These are phyloP conservation scores for Brachynemurus nebulosus DNA, from an alignment of 2,888 invertebrate genomes.

Conservation along the genomic window DNA sequence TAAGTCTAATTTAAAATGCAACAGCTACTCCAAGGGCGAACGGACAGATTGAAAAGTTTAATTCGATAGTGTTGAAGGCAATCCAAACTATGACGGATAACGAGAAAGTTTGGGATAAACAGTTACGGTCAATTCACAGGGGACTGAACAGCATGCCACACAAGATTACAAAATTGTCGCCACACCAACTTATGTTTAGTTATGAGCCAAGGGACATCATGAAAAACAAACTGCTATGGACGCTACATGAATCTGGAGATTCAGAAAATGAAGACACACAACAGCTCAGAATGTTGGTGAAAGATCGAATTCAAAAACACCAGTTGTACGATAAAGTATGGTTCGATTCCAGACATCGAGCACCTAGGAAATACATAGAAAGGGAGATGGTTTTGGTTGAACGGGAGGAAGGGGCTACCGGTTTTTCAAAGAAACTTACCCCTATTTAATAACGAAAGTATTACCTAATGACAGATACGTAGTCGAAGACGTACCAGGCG, in stretches of 20 bases:
- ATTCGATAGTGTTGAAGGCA: neutral
- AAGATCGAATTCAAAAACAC: neutral
- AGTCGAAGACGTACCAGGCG: slow-evolving; percentile 18
- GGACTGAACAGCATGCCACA: neutral
- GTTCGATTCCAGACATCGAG: too few species aligned
- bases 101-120: slow-evolving; percentile 1
- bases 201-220: neutral
- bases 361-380: too few species aligned
- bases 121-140: neutral
- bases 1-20: slow-evolving; percentile 5
- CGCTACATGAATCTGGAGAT: neutral
- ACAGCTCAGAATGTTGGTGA: neutral
- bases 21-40: neutral
- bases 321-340: too few species aligned
- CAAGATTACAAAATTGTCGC: neutral
- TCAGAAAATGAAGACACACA: neutral
- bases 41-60: slow-evolving; percentile 3
- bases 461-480: slow-evolving; percentile 18
- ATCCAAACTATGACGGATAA: neutral
- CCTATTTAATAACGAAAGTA: slow-evolving; percentile 15
- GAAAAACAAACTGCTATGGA: neutral
- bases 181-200: neutral
- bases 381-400: slow-evolving; percentile 13
- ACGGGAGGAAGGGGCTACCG: slow-evolving; percentile 12
- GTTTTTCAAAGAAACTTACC: slow-evolving; percentile 17